A percentile compares a stretch with the other conserved stretches of the same genome.
These are phyloP conservation scores for Rhodophaea formosa DNA, from an alignment of 2,888 invertebrate species.

Conservation along the genomic window DNA sequence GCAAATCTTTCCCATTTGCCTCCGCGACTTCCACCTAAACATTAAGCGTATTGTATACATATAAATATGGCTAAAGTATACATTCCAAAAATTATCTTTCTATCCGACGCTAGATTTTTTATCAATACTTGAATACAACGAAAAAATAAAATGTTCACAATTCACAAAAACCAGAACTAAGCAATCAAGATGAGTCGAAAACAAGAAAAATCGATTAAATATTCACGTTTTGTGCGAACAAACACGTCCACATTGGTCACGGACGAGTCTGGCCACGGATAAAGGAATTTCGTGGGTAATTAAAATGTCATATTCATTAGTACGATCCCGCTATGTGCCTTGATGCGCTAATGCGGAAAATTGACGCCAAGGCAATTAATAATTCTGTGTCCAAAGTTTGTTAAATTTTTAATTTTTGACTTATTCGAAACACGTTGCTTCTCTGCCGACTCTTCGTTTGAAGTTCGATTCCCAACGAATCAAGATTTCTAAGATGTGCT, in stretches of 20 bases:
- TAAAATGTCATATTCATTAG: constrained; percentile 29
- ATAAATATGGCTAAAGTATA: no score
- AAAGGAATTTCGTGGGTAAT: constrained; percentile 25
- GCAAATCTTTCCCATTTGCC: no score
- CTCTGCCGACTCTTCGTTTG: no score
- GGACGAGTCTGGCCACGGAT: neutral
- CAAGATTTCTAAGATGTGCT: no score
- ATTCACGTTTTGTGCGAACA: constrained; percentile 2
- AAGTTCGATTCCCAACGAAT: no score
- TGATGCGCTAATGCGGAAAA: constrained; percentile 20
- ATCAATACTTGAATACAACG: neutral
- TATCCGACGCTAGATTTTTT: no score
- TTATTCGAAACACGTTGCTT: no score
- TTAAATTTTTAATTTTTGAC: neutral
- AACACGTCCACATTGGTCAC: constrained; percentile 7
- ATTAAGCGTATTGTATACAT: no score
- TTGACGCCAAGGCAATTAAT: no score
- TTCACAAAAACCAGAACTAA: neutral
- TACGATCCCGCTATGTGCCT: constrained; percentile 29
- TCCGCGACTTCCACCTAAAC: no score
- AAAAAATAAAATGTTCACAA: neutral
- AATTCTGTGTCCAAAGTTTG: neutral
- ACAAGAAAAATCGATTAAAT: neutral
- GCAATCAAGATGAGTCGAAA: neutral
- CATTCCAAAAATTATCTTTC: no score